Percentiles rank a stretch among this genome's conserved stretches.
Conservation (phyloP, 2,797 vertebrate genomes). For the Coracias cyanogaster region DNA sequence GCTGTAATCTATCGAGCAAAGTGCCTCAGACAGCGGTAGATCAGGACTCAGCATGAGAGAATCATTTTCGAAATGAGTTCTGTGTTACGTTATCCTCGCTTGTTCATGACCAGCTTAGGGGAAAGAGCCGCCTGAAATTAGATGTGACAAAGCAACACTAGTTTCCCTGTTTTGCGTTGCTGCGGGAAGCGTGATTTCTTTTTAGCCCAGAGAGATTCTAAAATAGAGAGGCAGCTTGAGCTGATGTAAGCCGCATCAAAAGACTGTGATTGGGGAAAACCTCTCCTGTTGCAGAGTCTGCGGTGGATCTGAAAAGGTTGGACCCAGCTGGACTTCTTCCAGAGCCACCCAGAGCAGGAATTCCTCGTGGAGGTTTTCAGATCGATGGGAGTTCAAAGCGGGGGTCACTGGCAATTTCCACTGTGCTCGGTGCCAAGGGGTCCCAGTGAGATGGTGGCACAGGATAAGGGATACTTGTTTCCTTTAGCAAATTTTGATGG, state of each 20-base stretch:
- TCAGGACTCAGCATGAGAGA: neutral
- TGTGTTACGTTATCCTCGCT: neutral
- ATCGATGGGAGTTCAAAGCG: too few relatives aligned
- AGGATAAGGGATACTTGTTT: neutral
- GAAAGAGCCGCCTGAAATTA: neutral
- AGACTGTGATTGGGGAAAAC: neutral
- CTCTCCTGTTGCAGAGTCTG: accelerated
- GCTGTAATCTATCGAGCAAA: neutral
- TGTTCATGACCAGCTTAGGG: neutral
- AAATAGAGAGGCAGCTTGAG: neutral
- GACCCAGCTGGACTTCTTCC: neutral
- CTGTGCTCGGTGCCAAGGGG: accelerated
- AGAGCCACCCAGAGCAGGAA: neutral
- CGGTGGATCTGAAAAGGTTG: neutral
- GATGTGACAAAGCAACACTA: neutral
- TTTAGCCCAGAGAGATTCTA: neutral
- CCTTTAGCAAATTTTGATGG: neutral
- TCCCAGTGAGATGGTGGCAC: neutral
- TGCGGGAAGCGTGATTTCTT: neutral
- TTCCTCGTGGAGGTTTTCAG: neutral
- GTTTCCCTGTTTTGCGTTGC: neutral
- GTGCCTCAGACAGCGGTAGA: neutral
- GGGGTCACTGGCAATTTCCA: neutral
- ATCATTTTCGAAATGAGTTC: neutral
- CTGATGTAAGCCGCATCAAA: neutral